Evolutionary conservation across 2,797 vertebrate species (phyloP).

Genomic region (Mastacembelus armatus): DNA sequence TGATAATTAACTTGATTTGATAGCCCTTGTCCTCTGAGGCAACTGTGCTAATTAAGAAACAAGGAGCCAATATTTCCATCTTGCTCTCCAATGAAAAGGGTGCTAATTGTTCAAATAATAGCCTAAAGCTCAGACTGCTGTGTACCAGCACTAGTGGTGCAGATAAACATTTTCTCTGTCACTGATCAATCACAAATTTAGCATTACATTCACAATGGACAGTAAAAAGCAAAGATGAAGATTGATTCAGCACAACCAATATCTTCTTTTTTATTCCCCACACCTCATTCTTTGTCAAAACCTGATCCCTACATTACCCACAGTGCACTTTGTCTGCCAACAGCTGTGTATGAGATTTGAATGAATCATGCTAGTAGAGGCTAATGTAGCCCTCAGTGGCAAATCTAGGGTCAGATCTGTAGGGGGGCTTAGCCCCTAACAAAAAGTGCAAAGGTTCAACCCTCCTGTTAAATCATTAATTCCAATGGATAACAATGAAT

Average conservation of each 20-base stretch:
- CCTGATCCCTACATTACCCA: neutral
- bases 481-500: too few relatives aligned
- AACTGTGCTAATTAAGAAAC: conserved; percentile 73
- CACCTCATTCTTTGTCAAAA: neutral
- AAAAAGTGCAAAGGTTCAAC: too few relatives aligned
- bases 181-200: neutral
- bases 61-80: conserved; percentile 65
- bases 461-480: too few relatives aligned
- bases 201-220: too few relatives aligned
- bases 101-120: conserved; percentile 54
- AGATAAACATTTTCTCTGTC: neutral
- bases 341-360: neutral
- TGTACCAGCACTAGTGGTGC: conserved; percentile 6
- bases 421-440: too few relatives aligned
- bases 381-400: neutral
- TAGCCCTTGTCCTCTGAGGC: conserved; percentile 52
- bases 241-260: neutral
- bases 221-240: neutral
- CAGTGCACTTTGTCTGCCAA: neutral
- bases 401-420: too few relatives aligned
- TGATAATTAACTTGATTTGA: conserved; percentile 78
- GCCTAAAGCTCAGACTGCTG: conserved; percentile 32
- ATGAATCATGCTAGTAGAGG: neutral
- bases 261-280: neutral
- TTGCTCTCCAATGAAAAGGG: conserved; percentile 52